These are phyloP conservation scores for Drosophila rufa DNA, from an alignment of 1,140 invertebrate species.

Conservation along the genomic window DNA sequence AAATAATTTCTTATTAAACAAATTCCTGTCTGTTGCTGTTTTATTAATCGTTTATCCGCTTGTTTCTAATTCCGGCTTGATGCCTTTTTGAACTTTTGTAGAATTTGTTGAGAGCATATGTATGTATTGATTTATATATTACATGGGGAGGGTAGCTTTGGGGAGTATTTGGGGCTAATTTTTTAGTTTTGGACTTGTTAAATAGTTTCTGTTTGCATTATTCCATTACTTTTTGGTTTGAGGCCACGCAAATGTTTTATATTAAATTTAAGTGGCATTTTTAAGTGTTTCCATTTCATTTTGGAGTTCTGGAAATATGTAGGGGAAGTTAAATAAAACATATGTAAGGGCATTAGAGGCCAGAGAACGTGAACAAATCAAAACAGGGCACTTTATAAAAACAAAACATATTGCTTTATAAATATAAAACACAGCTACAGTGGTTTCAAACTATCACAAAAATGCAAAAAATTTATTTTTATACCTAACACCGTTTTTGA, in stretches of 20 bases:
- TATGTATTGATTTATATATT: conserved; percentile 38
- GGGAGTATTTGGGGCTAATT: not conserved
- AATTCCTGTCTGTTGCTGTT: conserved; percentile 68
- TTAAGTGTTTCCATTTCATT: not conserved
- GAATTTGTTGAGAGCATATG: conserved; percentile 37
- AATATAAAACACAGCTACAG: conserved; percentile 12
- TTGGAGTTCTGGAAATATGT: not conserved
- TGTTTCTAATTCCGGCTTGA: conserved; percentile 3
- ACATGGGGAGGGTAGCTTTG: not conserved
- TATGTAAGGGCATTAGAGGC: conserved; percentile 21
- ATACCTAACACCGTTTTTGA: too few relatives aligned
- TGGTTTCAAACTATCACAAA: not conserved
- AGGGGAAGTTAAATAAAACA: conserved; percentile 18
- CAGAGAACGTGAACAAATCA: conserved; percentile 9
- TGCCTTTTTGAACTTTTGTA: conserved; percentile 4
- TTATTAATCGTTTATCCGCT: conserved; percentile 63
- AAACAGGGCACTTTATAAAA: conserved; percentile 26
- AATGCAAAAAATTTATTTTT: too few relatives aligned
- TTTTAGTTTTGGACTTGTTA: not conserved
- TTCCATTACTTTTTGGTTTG: not conserved
- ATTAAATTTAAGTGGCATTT: too few relatives aligned
- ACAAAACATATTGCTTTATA: conserved; percentile 25
- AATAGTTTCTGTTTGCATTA: not conserved
- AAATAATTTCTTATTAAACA: conserved; percentile 66
- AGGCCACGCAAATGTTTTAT: not conserved